Evolutionary conservation across 2,113 vertebrate genomes (phyloP).

Genomic region (Eurypyga helias): DNA sequence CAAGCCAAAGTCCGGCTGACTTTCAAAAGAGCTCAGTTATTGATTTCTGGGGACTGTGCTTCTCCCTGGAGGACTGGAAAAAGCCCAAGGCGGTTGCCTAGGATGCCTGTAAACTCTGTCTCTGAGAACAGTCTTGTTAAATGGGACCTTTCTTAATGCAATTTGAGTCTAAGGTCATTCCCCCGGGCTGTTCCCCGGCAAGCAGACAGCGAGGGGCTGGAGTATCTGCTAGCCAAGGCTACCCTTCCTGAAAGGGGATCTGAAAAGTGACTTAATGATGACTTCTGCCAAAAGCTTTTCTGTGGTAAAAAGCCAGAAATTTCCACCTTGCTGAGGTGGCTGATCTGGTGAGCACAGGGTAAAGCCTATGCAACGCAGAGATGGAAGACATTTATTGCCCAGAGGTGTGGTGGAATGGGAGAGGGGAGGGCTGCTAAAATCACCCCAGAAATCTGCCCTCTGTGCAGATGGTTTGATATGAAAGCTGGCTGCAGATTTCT

Average conservation of each 20-base stretch:
- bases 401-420: not conserved
- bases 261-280: not conserved
- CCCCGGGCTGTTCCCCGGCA: not conserved
- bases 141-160: not conserved
- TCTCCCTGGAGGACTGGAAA: conserved; percentile 54
- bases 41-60: conserved; percentile 42
- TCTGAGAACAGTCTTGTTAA: conserved; percentile 13
- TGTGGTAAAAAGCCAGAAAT: not conserved
- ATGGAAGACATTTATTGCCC: not conserved
- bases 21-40: conserved; percentile 30
- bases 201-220: not conserved
- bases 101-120: conserved; percentile 20
- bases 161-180: conserved; percentile 34
- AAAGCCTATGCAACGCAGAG: fast-evolving
- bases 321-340: not conserved
- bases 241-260: not conserved
- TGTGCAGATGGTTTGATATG: fast-evolving
- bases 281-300: not conserved
- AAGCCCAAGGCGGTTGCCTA: conserved; percentile 52
- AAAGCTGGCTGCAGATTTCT: not conserved
- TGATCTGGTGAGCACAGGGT: not conserved
- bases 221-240: not conserved
- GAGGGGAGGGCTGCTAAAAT: not conserved
- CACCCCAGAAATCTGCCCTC: not conserved
- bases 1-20: not conserved